Base-by-base conservation (phyloP, 2,888 invertebrate genomes). In the Phaedon cochleariae region DNA sequence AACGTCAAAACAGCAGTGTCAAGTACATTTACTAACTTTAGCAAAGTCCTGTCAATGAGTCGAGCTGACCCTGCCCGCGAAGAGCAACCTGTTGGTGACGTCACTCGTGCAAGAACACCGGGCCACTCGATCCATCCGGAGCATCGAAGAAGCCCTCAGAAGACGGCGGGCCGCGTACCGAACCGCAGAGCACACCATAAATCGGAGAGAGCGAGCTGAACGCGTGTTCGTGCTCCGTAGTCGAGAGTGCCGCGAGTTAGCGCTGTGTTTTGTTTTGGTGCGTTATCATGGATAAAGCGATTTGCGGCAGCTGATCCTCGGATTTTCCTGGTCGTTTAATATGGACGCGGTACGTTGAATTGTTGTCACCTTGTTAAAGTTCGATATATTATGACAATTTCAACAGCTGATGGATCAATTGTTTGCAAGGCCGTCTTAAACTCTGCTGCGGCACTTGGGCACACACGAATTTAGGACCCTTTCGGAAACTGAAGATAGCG, bases 71-170 rank as follows among this genome's bases (percentile, higher is more conserved):
- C 3, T 9, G 12, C 15, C 15, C 41, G 41, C 41, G 1, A 15
- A 60, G 59, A 51, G 72, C 78, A 78, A 79, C 81, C 81, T 79
- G 81, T 80, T 78, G 76, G 76, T 80, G 80, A 81, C 80, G 80
- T 81, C 80, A 80, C 71, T 66, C 61, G 65, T 66, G 66, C 67
- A 64, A 66, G 41, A 41, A 41, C 41, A 41, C 41, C 68, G 68
- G 71, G 67, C 64, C 62, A 62, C 62, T 51, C 58, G 62, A 64
- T 64, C 58, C 54, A 55, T 41, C 54, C 52, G 55, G 34, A 41
- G 55, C 29, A 26, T 52, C 37, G 59, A 55, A 57, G 58, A 64
- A 64, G 49, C 62, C 62, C 58, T 37, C 65, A 70, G 67, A 68
- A 61, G 46, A 58, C 59, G 46, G 60, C 59, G 45, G 65, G 62